Evolutionary conservation across 2,888 invertebrate genomes (phyloP), one percentile per base, ranked within the genome.

Genomic region (Acronicta psi): DNA sequence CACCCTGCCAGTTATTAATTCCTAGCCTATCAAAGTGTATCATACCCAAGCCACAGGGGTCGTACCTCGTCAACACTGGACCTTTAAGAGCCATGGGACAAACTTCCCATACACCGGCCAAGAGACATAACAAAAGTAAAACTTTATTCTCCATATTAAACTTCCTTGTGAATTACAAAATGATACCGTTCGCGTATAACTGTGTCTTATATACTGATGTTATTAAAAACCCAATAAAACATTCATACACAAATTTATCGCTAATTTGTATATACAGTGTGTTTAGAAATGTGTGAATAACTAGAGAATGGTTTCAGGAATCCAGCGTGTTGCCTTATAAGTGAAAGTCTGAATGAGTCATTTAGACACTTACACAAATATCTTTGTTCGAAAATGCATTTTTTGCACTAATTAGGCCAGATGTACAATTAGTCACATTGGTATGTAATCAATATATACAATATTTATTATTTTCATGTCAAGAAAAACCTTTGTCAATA

Each of bases 1-100:
- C 79, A 9, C 87, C 91, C 50, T 69, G 73, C 93, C 93, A 93
- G 60, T 84, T 47, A 53, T 73, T 79, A 1, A 82, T 75, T 3
- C 75, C 73, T 7, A 88, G 49, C 80, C 79, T 89, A 60, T 92
- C 89, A 64, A 93, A 93, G 77, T 90, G 82, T 66, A 93, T 73
- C 9, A 89, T 77, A 2, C 89, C 92, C 43, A 93, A 73, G 9
- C 89, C 89, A 68, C 93, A 93, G 1, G 93, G 93, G 37, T 90
- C 87, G 42, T 93, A 93, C 63, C 87, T 84, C 0, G 87, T 90
- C 53, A 89, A 73, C 36, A 79, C 78, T 2, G 89, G 82, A 0
- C 92, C 92, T 51, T 83, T 82, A 40, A 93, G 67, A 9, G 90
- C 77, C 86, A 93, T 86, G 3, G 84, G 73, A 59, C 81, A 58